phyloP scores from a whole-genome alignment of 2,113 vertebrate species.

The Cervus canadensis region DNA sequence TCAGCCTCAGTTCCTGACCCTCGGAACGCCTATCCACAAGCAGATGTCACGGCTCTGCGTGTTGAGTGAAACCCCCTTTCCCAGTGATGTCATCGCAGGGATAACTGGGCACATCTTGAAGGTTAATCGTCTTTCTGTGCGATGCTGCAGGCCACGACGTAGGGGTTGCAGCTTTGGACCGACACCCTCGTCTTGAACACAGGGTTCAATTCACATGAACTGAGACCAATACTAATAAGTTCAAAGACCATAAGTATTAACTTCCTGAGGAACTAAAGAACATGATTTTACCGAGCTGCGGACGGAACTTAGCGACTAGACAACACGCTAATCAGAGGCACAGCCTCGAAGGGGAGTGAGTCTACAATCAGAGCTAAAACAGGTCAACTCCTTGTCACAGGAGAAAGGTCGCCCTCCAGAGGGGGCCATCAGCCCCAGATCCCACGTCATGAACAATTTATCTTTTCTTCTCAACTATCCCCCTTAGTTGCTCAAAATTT shows the following conservation, averaged over 20 bases:
- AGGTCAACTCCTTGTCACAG: accelerated
- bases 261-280: background rate
- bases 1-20: accelerated
- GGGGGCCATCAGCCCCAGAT: background rate
- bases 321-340: background rate
- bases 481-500: background rate
- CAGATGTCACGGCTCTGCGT: accelerated
- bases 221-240: background rate
- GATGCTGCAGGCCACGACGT: too few species aligned
- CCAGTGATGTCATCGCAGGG: too few species aligned
- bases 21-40: accelerated
- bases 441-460: background rate
- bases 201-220: background rate
- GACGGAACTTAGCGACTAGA: background rate
- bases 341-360: background rate
- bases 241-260: background rate
- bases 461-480: background rate
- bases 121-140: accelerated
- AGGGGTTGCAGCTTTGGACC: background rate
- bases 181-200: background rate
- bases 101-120: accelerated
- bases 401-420: too few species aligned
- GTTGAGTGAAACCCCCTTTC: background rate
- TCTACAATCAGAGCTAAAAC: accelerated
- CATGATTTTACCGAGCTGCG: accelerated